Evolutionary conservation across 1,140 invertebrate species (phyloP), one percentile per base, ranked within the genome.

Genomic region (Heliconius congener): DNA sequence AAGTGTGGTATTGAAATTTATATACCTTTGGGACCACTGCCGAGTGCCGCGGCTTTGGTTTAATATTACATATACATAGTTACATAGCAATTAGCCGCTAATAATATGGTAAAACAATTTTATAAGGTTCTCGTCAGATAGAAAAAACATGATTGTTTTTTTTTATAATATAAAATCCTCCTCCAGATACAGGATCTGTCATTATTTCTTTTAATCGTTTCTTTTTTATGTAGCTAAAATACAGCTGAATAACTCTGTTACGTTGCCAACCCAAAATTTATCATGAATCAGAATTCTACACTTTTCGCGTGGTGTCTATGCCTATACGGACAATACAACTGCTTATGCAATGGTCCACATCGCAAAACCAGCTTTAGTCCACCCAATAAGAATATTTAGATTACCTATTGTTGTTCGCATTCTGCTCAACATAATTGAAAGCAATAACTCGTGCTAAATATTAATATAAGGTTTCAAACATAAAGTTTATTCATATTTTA

Each of bases 321-420:
- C 74, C 81, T 77, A 85, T 74, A 6, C 46, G 81, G 79, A 85
- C 79, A 85, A 86, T 85, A 84, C 86, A 87, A 85, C 79, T 83
- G 79, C 88, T 93, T 91, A 91, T 91, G 87, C 89, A 93, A 91
- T 88, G 85, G 82, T 86, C 81, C 84, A 86, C 83, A 85, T 86
- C 86, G 85, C 82, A 83, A 87, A 79, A 86, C 82, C 81, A 79
- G 81, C 74, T 81, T 52, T 75, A 76, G 78, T 74, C 74, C 77
- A 77, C 73, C 77, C 77, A 76, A 81, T 81, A 81, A 76, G 71
- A 81, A 81, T 76, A 81, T 81, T 81, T 78, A 81, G 73, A 81
- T 81, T 81, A 70, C 76, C 80, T 78, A 81, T 80, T 78, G 76
- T 83, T 78, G 46, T 80, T 73, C 55, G n/a, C 74, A 74, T 30